phyloP scores from a whole-genome alignment of 2,113 vertebrate genomes.

The Calyptommatus sinebrachiatus region DNA sequence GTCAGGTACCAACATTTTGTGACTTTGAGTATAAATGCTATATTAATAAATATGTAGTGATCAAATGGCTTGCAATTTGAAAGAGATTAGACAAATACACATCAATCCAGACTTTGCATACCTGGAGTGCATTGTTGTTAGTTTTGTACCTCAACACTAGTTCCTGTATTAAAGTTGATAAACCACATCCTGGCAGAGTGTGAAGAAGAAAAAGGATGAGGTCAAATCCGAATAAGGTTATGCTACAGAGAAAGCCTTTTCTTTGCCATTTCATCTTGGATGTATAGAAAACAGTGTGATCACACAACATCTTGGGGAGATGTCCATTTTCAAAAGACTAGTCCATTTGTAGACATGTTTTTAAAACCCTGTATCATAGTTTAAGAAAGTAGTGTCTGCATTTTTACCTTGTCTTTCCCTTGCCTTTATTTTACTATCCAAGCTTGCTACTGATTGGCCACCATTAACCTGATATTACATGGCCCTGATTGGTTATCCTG shows the following conservation, averaged over 20 bases:
- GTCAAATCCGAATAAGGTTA: slow-evolving; percentile 3
- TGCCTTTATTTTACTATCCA: too few species aligned
- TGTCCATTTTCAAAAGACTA: too few species aligned
- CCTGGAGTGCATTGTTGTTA: slow-evolving; percentile 18
- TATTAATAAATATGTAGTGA: slow-evolving; percentile 11
- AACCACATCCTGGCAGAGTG: slow-evolving; percentile 31
- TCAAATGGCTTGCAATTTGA: slow-evolving; percentile 30
- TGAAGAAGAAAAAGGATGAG: slow-evolving; percentile 10
- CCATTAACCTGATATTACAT: too few species aligned
- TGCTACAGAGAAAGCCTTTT: not conserved
- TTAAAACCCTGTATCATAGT: too few species aligned
- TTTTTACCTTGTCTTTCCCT: too few species aligned
- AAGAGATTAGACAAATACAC: slow-evolving; percentile 44
- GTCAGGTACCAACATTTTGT: too few species aligned
- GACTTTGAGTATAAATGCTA: too few species aligned
- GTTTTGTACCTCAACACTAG: slow-evolving; percentile 44
- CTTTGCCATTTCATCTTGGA: not conserved
- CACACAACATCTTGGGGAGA: too few species aligned
- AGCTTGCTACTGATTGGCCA: too few species aligned
- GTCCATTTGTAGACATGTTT: too few species aligned
- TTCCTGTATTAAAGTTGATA: slow-evolving; percentile 41
- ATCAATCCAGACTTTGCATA: slow-evolving; percentile 14
- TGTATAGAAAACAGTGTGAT: not conserved
- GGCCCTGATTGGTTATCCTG: too few species aligned
- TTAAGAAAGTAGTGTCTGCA: too few species aligned